Base-by-base conservation (phyloP, 2,797 vertebrate genomes). In the Prionace glauca region DNA sequence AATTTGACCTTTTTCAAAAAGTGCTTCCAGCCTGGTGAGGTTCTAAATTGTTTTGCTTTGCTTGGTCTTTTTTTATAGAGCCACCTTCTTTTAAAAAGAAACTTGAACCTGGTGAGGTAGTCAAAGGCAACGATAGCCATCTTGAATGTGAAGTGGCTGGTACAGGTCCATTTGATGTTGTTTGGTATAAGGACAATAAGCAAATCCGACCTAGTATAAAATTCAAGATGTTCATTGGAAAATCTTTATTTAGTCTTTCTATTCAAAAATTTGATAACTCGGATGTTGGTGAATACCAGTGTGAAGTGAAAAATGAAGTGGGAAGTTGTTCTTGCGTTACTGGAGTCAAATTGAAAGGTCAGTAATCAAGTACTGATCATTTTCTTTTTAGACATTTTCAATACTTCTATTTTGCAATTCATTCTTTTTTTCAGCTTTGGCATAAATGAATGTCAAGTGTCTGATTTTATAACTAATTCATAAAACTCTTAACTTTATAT, bases 161-260 rank as follows among this genome's bases (percentile, higher is more conserved):
- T 96, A 98, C 98, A 45, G 97, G 98, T 96, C 99, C 99, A 1
- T 99, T 99, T 97, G 98, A 99, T 0, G 97, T 99, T 96, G 98
- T 97, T 50, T 99, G 99, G 99, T 99, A 98, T 97, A 99, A 99
- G 98, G 98, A 99, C 97, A 98, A 98, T 96, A 98, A 98, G 69
- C 98, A 98, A 97, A 98, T 99, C 96, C 98, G 98, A 97, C 98
- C 98, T 97, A 99, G 98, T 98, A 99, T 98, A 97, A 99, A 99
- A 96, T 99, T 98, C 97, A 99, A 99, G 97, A 98, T 99, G 96
- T 97, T 98, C 96, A 97, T 98, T 96, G 99, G 99, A 97, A 98
- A 98, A 96, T 98, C 98, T 97, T 98, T 98, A 3, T 97, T 98
- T 1, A 99, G 98, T 0, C 97, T 99, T 96, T 99, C 98, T 96